Evolutionary conservation across 2,113 vertebrate species (phyloP), one percentile per base, ranked within the genome.

Genomic region (Ceuthmochares aereus): DNA sequence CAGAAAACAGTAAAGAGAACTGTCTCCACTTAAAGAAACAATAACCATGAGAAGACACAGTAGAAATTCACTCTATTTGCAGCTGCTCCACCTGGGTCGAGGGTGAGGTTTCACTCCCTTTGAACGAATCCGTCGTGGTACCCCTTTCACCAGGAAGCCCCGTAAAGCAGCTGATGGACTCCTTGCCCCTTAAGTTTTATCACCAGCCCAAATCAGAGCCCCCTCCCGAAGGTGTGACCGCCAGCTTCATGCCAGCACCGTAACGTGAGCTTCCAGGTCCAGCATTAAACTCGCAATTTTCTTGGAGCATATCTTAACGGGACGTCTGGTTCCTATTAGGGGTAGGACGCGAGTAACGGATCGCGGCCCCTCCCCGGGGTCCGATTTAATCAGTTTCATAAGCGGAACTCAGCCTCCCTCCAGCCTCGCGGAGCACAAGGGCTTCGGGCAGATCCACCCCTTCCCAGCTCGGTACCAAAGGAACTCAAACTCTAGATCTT

Each of bases 311-410:
- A 68, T 73, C 67, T 91, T 74, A 93, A 64, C 64, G 52, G 67
- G 87, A 94, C 2, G 66, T 55, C 93, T 97, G 95, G 72, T 87
- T 96, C 76, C 89, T 89, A 76, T 97, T 97, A 97, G 91, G 94
- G 89, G 74, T 96, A 83, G n/a, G 30, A 79, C 83, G 72, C 81
- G 85, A 89, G 94, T 84, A 94, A 87, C n/a, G 85, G 92, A 73
- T n/a, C n/a, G 40, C 58, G 3, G 92, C 87, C 87, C 84, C 88
- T 90, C 87, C 93, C 93, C 77, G 82, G 64, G 13, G 89, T 51
- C 90, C 52, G 93, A 87, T 89, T 95, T 82, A 97, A 97, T 93
- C 84, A 27, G 56, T 90, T 95, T 94, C 97, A 96, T 83, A 91
- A 93, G 89, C 91, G 40, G 93, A 96, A 95, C 68, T 88, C 89